These are phyloP conservation scores for Brachionus asplanchnoidis DNA, from an alignment of 1,140 invertebrate species.

Conservation along the genomic window DNA sequence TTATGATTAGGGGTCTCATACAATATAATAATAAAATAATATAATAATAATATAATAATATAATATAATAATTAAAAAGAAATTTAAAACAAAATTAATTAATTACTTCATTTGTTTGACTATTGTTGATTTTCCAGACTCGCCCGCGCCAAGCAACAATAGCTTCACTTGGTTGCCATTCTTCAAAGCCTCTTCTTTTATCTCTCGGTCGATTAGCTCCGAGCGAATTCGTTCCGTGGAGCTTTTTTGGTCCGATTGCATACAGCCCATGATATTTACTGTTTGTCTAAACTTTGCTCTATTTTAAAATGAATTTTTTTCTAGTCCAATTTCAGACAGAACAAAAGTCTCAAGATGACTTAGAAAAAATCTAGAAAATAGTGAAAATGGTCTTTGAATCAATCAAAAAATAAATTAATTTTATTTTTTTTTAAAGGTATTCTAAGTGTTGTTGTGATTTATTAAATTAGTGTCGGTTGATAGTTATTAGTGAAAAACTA, in stretches of 20 bases:
- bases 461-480: not conserved
- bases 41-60: too few relatives aligned
- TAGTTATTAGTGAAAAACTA: not conserved
- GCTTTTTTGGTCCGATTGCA: not conserved
- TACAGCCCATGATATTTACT: not conserved
- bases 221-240: conserved; percentile 3
- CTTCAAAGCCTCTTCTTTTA: not conserved
- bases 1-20: too few relatives aligned
- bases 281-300: not conserved
- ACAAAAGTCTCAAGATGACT: not conserved
- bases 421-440: not conserved
- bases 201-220: not conserved
- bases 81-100: conserved; percentile 81
- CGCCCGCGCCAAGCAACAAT: conserved; percentile 58
- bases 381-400: not conserved
- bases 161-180: not conserved
- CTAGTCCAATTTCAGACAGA: not conserved
- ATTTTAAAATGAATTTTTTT: not conserved
- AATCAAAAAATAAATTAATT: not conserved
- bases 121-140: conserved; percentile 97
- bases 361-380: not conserved
- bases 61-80: conserved; percentile 58
- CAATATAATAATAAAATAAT: too few relatives aligned
- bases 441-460: not conserved
- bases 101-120: conserved; percentile 98